Conservation (phyloP, 2,113 vertebrate species). For the Eubucco bourcierii region DNA sequence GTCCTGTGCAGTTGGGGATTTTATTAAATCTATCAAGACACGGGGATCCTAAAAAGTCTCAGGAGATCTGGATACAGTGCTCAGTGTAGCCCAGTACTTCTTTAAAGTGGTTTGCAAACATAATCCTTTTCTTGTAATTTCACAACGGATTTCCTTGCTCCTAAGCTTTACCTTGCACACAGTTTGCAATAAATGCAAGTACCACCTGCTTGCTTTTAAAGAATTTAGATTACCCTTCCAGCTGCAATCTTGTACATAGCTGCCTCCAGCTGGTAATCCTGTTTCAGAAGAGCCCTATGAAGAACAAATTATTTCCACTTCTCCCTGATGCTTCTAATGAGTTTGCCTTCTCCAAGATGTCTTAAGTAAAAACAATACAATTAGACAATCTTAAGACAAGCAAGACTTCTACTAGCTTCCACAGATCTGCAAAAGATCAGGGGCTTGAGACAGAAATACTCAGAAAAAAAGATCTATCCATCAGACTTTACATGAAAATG, state of each 20-base stretch:
- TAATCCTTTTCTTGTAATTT: background rate
- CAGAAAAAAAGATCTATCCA: background rate
- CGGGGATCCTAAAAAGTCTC: background rate
- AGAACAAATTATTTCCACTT: constrained; percentile 17
- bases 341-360: background rate
- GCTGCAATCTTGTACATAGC: background rate
- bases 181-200: background rate
- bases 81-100: background rate
- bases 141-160: background rate
- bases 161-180: background rate
- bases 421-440: background rate
- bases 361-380: background rate
- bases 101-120: background rate
- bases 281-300: background rate
- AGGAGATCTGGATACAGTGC: background rate
- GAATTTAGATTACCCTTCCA: constrained; percentile 1
- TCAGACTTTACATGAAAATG: background rate
- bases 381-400: background rate
- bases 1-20: background rate
- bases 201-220: background rate
- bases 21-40: background rate
- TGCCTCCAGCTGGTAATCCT: constrained; percentile 38
- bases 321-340: background rate
- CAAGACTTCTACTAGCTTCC: background rate
- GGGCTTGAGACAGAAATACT: background rate